Evolutionary conservation across 2,797 vertebrate species (phyloP).

Genomic region (Urocyon cinereoargenteus): DNA sequence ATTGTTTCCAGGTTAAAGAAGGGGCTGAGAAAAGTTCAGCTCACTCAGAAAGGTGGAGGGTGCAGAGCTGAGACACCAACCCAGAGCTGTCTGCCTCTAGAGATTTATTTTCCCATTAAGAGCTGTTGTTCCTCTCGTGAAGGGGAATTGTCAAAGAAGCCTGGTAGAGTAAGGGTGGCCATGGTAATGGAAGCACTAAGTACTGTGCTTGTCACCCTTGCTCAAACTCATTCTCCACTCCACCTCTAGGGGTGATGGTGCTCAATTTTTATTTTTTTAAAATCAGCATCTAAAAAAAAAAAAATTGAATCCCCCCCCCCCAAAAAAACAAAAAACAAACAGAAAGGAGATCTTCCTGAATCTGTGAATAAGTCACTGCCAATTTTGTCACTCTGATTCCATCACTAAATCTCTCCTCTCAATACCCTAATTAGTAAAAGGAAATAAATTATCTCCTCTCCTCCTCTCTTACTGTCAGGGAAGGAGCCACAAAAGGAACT

Average conservation of each 20-base stretch:
- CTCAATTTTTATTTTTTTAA: neutral
- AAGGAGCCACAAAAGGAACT: constrained; percentile 22
- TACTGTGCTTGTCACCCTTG: neutral
- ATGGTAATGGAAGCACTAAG: constrained; percentile 30
- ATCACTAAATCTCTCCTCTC: constrained; percentile 23
- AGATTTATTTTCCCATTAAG: constrained; percentile 55
- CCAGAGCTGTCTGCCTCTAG: neutral
- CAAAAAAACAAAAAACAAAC: neutral
- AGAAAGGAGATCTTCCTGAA: neutral
- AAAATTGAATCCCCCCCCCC: neutral
- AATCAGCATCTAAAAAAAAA: neutral
- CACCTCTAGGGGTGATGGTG: neutral
- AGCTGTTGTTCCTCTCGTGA: constrained; percentile 16
- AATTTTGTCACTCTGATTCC: neutral
- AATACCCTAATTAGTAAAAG: constrained; percentile 42
- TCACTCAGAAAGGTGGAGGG: neutral
- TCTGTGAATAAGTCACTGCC: neutral
- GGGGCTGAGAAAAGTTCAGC: neutral
- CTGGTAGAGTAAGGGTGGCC: neutral
- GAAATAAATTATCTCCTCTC: neutral
- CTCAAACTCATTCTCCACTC: neutral
- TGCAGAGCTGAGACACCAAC: neutral
- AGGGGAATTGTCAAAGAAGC: neutral
- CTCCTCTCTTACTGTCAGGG: neutral
- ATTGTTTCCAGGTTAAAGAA: neutral